Base-by-base conservation (phyloP, 2,888 invertebrate species). In the Pyrochroa serraticornis region DNA sequence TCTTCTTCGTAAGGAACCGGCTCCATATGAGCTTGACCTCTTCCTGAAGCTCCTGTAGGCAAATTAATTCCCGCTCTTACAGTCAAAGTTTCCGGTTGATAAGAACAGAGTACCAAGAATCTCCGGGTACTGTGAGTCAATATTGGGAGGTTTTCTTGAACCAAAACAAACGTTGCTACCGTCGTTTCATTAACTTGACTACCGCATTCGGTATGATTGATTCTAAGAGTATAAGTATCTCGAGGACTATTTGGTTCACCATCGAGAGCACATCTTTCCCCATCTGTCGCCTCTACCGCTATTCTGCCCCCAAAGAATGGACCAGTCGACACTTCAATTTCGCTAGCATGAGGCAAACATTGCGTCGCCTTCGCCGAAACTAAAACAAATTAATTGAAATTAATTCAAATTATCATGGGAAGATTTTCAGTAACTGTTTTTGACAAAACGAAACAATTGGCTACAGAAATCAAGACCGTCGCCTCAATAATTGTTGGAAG, bases 281-380 rank as follows among this genome's bases (percentile, higher is more conserved):
- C 88, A 72, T 89, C 88, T 0, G 85, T 84, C 0, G 89, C 87
- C 74, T 89, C 89, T 1, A 89, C 89, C 0, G 88, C 88, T 58
- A 92, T 91, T 58, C 90, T 84, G 1, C 92, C 92, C 0, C 87
- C 90, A 75, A 92, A 92, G 73, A 85, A 87, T 0, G 92, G 92
- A 0, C 92, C 92, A 0, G 92, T 92, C 8, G 90, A 87, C 5
- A 92, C 91, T 77, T 91, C 89, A 45, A 92, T 91, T 75, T 92
- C 91, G 45, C 91, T 91, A 35, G 89, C 89, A 66, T 91, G 88
- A 0, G 91, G 90, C 57, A 92, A 77, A 70, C 92, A 92, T 75
- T 89, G 87, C 0, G 90, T 91, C 3, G 91, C 91, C 67, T 87
- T 84, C 0, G 92, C 92, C 64, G 91, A 90, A 85, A 92, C 92